Evolutionary conservation across 2,797 vertebrate genomes (phyloP).

Genomic region (Rhyacichthys aspro): DNA sequence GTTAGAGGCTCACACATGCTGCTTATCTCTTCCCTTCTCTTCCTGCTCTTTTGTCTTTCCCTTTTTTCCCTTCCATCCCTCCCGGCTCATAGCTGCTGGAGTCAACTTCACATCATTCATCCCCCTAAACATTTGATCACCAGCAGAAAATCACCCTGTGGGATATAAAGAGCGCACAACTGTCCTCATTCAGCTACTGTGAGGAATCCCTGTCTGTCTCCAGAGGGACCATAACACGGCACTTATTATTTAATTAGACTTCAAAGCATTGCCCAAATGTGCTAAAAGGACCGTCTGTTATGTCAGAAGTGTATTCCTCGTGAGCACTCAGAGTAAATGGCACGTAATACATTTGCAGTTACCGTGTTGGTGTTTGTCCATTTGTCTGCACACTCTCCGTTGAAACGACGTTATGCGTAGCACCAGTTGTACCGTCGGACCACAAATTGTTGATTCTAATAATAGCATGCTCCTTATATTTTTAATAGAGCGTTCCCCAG

Average conservation of each 20-base stretch:
- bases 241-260: slow-evolving; percentile 54
- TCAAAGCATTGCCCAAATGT: slow-evolving; percentile 7
- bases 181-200: slow-evolving; percentile 24
- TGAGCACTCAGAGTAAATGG: neutral
- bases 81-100: slow-evolving; percentile 36
- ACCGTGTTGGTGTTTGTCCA: neutral
- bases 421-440: slow-evolving; percentile 3
- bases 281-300: no score
- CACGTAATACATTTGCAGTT: no score
- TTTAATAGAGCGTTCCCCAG: neutral
- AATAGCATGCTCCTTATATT: slow-evolving; percentile 24
- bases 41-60: slow-evolving; percentile 44
- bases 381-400: neutral
- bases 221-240: slow-evolving; percentile 31
- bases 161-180: slow-evolving; percentile 26
- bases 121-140: slow-evolving; percentile 59
- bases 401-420: slow-evolving; percentile 1
- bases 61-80: slow-evolving; percentile 12
- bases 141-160: slow-evolving; percentile 32
- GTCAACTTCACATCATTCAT: slow-evolving; percentile 60
- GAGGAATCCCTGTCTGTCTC: slow-evolving; percentile 35
- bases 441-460: slow-evolving; percentile 17
- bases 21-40: slow-evolving; percentile 60
- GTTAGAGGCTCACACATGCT: slow-evolving; percentile 74
- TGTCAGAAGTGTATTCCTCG: slow-evolving; percentile 21